Conservation (phyloP, 1,140 invertebrate genomes). For the Phthorimaea operculella region DNA sequence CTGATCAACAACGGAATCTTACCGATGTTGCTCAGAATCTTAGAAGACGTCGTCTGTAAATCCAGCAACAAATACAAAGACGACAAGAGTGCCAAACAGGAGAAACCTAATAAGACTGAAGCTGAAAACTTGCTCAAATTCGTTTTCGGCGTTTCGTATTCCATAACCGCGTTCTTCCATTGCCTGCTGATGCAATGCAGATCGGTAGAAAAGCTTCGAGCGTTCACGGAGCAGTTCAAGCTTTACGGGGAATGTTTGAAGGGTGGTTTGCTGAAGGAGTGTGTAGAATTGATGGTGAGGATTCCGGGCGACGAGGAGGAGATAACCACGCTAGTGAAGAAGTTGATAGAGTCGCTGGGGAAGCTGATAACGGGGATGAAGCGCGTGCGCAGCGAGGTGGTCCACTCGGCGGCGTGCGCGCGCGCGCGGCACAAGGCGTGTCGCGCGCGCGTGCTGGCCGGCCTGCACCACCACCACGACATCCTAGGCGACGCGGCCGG, state of each 20-base stretch:
- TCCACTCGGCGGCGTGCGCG: slow-evolving; percentile 67
- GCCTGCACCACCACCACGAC: slow-evolving; percentile 71
- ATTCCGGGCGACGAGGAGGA: slow-evolving; percentile 60
- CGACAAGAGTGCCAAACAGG: slow-evolving; percentile 28
- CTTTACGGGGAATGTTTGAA: slow-evolving; percentile 71
- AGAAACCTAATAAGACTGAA: slow-evolving; percentile 33
- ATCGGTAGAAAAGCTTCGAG: slow-evolving; percentile 66
- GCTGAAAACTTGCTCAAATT: slow-evolving; percentile 69
- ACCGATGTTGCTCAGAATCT: slow-evolving; percentile 70
- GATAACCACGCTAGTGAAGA: slow-evolving; percentile 61
- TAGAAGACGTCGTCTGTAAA: slow-evolving; percentile 70
- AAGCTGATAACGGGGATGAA: slow-evolving; percentile 70
- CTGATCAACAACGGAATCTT: slow-evolving; percentile 72
- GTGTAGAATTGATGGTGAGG: slow-evolving; percentile 68
- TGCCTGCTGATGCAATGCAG: slow-evolving; percentile 70
- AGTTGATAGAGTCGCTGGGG: slow-evolving; percentile 70
- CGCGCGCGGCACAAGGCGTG: slow-evolving; percentile 67
- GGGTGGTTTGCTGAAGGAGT: slow-evolving; percentile 70
- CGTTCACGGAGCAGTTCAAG: slow-evolving; percentile 72
- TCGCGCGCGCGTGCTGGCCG: slow-evolving; percentile 40
- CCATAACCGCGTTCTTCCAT: slow-evolving; percentile 71
- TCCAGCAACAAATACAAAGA: slow-evolving; percentile 34
- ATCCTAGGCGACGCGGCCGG: slow-evolving; percentile 62
- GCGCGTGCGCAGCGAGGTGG: slow-evolving; percentile 67
- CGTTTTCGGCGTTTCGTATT: slow-evolving; percentile 72